A percentile compares a stretch with the other conserved stretches of the same genome.
Evolutionary conservation across 2,797 vertebrate species (phyloP).

Genomic region (Cyclura pinguis): DNA sequence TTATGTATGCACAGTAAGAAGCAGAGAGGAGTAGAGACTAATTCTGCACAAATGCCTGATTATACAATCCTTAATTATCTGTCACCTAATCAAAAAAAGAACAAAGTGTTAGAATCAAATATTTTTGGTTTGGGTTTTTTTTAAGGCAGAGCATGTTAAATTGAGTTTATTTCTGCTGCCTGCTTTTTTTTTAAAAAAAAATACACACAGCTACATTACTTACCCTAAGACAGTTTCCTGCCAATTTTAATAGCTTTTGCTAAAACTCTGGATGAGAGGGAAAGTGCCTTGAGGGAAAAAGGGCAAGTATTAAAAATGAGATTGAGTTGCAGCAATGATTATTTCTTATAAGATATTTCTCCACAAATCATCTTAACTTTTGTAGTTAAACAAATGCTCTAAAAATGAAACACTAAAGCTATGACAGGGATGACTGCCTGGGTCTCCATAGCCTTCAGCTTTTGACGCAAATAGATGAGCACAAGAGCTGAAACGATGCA

Average conservation of each 20-base stretch:
- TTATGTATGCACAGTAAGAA: constrained; percentile 56
- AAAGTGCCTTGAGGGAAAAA: constrained; percentile 17
- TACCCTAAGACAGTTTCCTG: constrained; percentile 34
- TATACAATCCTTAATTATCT: constrained; percentile 53
- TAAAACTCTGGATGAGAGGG: constrained; percentile 28
- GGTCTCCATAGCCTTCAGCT: constrained; percentile 20
- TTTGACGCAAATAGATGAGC: accelerated
- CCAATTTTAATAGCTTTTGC: constrained; percentile 59
- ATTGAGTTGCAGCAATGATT: not conserved
- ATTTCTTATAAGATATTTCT: constrained; percentile 37
- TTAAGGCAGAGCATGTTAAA: constrained; percentile 46
- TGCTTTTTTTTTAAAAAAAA: not conserved
- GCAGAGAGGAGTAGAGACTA: constrained; percentile 36
- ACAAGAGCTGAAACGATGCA: not conserved
- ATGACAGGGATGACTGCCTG: not conserved
- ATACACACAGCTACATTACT: constrained; percentile 39
- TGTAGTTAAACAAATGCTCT: constrained; percentile 34
- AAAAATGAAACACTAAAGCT: constrained; percentile 45
- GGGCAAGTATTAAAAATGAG: not conserved
- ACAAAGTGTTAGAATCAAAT: constrained; percentile 36
- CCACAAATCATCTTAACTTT: constrained; percentile 28
- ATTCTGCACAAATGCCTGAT: constrained; percentile 50
- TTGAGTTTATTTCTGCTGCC: constrained; percentile 42
- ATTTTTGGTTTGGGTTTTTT: too few relatives aligned
- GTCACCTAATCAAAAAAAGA: constrained; percentile 61